These are phyloP conservation scores for Drosophila serrata DNA, from an alignment of 1,140 invertebrate genomes.

Conservation along the genomic window DNA sequence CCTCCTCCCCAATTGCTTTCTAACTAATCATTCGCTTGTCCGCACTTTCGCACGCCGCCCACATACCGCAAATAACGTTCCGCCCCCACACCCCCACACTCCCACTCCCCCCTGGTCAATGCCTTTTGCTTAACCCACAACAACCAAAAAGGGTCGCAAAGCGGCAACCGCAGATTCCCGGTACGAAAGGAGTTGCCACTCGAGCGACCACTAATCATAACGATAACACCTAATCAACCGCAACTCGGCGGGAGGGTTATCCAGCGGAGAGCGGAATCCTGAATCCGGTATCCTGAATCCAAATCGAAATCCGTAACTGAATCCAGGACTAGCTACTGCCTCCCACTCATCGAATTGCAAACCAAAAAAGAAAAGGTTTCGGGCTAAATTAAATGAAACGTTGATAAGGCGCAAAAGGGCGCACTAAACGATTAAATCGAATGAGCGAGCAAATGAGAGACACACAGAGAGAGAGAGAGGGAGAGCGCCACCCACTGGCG, in stretches of 20 bases:
- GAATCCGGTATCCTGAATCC: slow-evolving; percentile 31
- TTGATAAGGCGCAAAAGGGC: slow-evolving; percentile 83
- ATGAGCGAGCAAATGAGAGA: slow-evolving; percentile 79
- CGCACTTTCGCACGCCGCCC: slow-evolving; percentile 29
- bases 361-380: slow-evolving; percentile 64
- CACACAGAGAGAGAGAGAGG: slow-evolving; percentile 30
- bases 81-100: neutral
- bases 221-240: slow-evolving; percentile 81
- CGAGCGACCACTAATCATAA: slow-evolving; percentile 78
- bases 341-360: slow-evolving; percentile 25
- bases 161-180: slow-evolving; percentile 43
- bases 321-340: slow-evolving; percentile 7
- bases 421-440: slow-evolving; percentile 82
- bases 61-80: slow-evolving; percentile 19
- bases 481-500: slow-evolving; percentile 49
- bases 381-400: slow-evolving; percentile 79
- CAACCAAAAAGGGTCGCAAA: slow-evolving; percentile 20
- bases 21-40: slow-evolving; percentile 40
- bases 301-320: slow-evolving; percentile 41
- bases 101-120: neutral
- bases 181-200: slow-evolving; percentile 37
- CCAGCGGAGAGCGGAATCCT: slow-evolving; percentile 7
- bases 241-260: slow-evolving; percentile 40
- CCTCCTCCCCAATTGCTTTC: slow-evolving; percentile 35
- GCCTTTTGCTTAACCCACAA: slow-evolving; percentile 4